A percentile compares a stretch with the other conserved stretches of the same genome.
These are phyloP conservation scores for Diploptera punctata DNA, from an alignment of 2,888 invertebrate species.

Conservation along the genomic window DNA sequence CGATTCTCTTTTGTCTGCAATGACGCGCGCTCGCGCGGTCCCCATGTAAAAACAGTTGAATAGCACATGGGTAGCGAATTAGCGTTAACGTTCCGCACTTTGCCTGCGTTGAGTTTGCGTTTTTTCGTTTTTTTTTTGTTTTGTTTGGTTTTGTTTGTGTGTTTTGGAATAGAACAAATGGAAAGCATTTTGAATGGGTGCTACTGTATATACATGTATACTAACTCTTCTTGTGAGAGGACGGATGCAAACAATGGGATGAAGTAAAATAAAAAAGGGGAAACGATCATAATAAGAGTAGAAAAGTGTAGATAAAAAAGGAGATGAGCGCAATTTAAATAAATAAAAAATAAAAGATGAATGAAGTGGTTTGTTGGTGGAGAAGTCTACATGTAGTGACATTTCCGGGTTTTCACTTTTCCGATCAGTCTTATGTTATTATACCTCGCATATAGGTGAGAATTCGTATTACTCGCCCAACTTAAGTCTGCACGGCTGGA, in stretches of 20 bases:
- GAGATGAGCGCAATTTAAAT: constrained; percentile 25
- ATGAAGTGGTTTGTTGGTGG: constrained; percentile 3
- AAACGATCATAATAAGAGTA: constrained; percentile 27
- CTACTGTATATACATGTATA: constrained; percentile 19
- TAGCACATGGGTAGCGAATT: constrained; percentile 24
- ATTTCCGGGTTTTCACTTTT: constrained; percentile 12
- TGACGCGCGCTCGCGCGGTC: constrained; percentile 22
- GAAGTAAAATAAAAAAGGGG: constrained; percentile 7
- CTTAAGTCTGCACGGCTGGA: too few relatives aligned
- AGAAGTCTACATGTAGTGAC: neutral
- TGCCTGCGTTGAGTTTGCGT: constrained; percentile 5
- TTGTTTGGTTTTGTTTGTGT: constrained; percentile 30
- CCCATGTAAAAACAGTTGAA: constrained; percentile 29
- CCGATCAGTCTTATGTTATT: neutral
- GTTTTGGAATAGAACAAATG: constrained; percentile 30
- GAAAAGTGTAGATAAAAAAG: constrained; percentile 10
- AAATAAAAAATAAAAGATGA: constrained; percentile 24
- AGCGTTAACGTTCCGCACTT: constrained; percentile 25
- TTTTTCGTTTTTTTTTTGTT: constrained; percentile 8
- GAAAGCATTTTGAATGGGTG: constrained; percentile 28
- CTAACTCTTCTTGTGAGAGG: constrained; percentile 30
- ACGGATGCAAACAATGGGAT: constrained; percentile 21
- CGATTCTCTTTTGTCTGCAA: constrained; percentile 26
- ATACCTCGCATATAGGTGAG: too few relatives aligned
- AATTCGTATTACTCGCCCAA: too few relatives aligned